Evolutionary conservation across 2,113 vertebrate species (phyloP).

Genomic region (Xiphophorus maculatus): DNA sequence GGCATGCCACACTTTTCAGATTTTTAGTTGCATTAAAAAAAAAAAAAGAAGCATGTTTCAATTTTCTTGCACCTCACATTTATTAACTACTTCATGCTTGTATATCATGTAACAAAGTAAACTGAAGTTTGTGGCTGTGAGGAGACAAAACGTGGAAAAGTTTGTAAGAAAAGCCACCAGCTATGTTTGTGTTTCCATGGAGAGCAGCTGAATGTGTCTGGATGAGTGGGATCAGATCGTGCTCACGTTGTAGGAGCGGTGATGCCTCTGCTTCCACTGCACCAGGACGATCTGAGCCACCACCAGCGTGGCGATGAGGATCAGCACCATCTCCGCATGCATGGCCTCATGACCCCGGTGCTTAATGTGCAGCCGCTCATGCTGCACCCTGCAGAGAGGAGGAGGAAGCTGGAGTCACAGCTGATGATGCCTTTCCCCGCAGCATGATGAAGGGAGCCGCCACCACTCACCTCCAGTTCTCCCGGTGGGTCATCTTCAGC

Average conservation of each 20-base stretch:
- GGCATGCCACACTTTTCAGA: no score
- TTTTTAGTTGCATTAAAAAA: no score
- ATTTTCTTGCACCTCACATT: no score
- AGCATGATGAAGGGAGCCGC: rapidly evolving
- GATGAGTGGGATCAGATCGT: no score
- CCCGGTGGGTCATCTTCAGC: constrained; percentile 74
- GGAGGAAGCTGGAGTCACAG: neutral
- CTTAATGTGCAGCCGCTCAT: constrained; percentile 70
- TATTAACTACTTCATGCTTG: no score
- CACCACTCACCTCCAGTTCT: constrained; percentile 72
- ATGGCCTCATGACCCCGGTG: constrained; percentile 76
- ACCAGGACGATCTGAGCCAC: constrained; percentile 76
- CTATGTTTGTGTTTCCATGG: neutral
- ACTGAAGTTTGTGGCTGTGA: no score
- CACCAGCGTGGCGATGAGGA: constrained; percentile 77
- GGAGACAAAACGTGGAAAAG: neutral
- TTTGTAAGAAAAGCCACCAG: neutral
- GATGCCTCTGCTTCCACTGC: constrained; percentile 81
- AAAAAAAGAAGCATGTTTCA: no score
- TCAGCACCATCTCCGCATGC: constrained; percentile 79
- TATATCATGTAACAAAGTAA: no score
- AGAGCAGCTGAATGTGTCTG: no score
- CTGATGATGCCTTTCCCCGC: neutral
- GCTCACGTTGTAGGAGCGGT: constrained; percentile 74
- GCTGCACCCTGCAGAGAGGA: constrained; percentile 65